Evolutionary conservation across 2,888 invertebrate genomes (phyloP).

Genomic region (Oscheius sp.): DNA sequence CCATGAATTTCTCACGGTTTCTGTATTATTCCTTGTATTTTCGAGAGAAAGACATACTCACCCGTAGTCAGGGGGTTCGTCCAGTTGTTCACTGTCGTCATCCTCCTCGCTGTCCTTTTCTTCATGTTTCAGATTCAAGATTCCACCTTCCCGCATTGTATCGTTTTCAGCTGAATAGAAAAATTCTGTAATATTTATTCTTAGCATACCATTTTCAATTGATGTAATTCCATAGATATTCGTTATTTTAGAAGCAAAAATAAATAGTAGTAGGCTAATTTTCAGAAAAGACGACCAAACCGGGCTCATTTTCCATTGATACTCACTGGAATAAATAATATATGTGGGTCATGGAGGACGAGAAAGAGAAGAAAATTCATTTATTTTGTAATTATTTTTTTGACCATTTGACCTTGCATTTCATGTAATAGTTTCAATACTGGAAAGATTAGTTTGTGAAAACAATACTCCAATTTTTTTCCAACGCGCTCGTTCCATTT

Average conservation of each 20-base stretch:
- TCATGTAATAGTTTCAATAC: too few species aligned
- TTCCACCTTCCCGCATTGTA: not conserved
- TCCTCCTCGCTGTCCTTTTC: slow-evolving; percentile 8
- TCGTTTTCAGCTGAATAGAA: slow-evolving; percentile 9
- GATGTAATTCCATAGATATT: slow-evolving; percentile 14
- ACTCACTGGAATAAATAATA: not conserved
- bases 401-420: too few species aligned
- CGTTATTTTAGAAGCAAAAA: slow-evolving; percentile 9
- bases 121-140: not conserved
- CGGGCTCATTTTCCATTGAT: slow-evolving; percentile 24
- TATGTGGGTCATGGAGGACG: too few species aligned
- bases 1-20: slow-evolving; percentile 29
- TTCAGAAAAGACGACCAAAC: slow-evolving; percentile 27
- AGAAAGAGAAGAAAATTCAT: not conserved
- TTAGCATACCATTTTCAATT: not conserved
- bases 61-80: slow-evolving; percentile 10
- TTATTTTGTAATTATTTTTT: not conserved
- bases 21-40: not conserved
- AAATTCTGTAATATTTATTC: not conserved
- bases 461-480: too few species aligned
- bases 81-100: slow-evolving; percentile 36
- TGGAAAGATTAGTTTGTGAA: too few species aligned
- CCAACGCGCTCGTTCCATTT: too few species aligned
- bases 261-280: slow-evolving; percentile 36
- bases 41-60: not conserved